Base-by-base conservation (phyloP, 2,797 vertebrate genomes). In the Hydrophis major region DNA sequence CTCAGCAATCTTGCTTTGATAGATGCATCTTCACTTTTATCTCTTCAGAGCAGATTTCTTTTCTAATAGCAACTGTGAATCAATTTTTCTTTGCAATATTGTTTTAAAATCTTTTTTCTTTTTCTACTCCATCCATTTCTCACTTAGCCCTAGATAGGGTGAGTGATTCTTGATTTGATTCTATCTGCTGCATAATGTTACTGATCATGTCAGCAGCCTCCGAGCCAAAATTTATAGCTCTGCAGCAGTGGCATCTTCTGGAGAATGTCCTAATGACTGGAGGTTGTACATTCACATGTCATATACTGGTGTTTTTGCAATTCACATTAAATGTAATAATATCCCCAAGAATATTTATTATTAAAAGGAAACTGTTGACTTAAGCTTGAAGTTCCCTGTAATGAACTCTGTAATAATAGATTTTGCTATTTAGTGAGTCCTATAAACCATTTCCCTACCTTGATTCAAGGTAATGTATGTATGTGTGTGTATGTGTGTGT, bases 61-160 rank as follows among this genome's bases (percentile, higher is more conserved):
- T 95, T 92, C 95, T 90, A 94, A 92, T n/a, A 93, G 90, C 42
- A 95, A 5, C 92, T 95, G 92, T 60, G 74, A 94, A 91, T 88
- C n/a, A 66, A 61, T 57, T 93, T 89, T 47, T 55, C 53, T 88
- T 83, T 61, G n/a, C 86, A 61, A 89, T 55, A 59, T 93, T 83
- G 86, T 42, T 93, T 88, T 83, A 61, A 88, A 60, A 66, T 87
- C 55, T 27, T 28, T 66, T 47, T 42, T 28, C n/a, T 56, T 92
- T 93, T 96, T 89, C 83, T 66, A 88, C 91, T n/a, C 0, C n/a
- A 87, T 78, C n/a, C 55, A 55, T 89, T 78, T 28, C 25, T 28
- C 22, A n/a, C 11, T 78, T 53, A 60, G 74, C 47, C n/a, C 60
- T 90, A 32, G 28, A 53, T 57, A 5, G 53, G 50, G 32, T 69